A percentile compares a stretch with the other conserved stretches of the same genome.
These are phyloP conservation scores for Sarcophaga carnaria DNA, from an alignment of 2,888 invertebrate species.

Conservation along the genomic window DNA sequence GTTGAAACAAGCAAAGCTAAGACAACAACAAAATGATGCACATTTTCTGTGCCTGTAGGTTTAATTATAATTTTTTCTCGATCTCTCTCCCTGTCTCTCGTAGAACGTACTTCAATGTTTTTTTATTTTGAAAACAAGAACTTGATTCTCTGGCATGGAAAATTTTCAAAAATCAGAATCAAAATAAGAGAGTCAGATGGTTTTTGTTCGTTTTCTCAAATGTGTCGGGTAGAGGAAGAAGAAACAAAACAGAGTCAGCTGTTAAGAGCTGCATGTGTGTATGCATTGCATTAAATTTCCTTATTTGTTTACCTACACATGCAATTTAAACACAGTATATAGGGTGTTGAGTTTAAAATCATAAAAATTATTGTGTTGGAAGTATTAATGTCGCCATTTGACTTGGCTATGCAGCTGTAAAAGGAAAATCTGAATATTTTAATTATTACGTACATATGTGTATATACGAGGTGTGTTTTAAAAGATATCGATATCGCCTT, in stretches of 20 bases:
- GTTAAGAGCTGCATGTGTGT: not conserved
- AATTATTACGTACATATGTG: no score
- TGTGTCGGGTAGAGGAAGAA: not conserved
- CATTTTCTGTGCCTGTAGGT: not conserved
- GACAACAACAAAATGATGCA: not conserved
- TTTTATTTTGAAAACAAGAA: conserved; percentile 3
- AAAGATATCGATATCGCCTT: no score
- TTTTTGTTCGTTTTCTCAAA: not conserved
- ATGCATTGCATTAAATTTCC: not conserved
- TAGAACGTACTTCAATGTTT: not conserved
- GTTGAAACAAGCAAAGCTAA: not conserved
- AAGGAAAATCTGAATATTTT: no score
- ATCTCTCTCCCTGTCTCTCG: not conserved
- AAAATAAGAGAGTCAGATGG: not conserved
- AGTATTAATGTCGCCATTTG: no score
- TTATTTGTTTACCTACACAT: no score
- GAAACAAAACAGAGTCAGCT: not conserved
- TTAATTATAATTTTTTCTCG: not conserved
- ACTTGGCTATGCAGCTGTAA: no score
- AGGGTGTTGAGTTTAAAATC: no score
- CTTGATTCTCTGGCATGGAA: conserved; percentile 17
- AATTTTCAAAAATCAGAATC: not conserved
- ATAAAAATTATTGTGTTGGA: no score
- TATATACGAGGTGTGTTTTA: no score
- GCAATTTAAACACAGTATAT: no score